Percentiles rank a stretch among this genome's conserved stretches.
These are phyloP conservation scores for Thereva unica DNA, from an alignment of 2,888 invertebrate species.

Conservation along the genomic window DNA sequence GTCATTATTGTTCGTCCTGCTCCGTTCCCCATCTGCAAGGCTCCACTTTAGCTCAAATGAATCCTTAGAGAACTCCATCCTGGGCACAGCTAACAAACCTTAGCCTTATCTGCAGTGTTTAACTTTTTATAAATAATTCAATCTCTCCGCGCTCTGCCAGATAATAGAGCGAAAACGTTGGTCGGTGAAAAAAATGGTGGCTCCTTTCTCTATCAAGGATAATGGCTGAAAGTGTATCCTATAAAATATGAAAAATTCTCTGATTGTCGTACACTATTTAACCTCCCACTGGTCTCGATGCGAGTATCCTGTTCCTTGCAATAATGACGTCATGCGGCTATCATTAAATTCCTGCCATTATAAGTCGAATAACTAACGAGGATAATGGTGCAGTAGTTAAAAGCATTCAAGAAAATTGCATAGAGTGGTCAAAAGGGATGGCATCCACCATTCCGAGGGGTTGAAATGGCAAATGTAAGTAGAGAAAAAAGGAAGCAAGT, in stretches of 20 bases:
- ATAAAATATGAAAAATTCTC: slow-evolving; percentile 29
- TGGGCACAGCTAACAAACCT: slow-evolving; percentile 7
- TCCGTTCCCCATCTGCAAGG: too few species aligned
- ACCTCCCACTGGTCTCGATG: slow-evolving; percentile 3
- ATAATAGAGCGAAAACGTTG: slow-evolving; percentile 13
- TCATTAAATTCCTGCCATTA: slow-evolving; percentile 34
- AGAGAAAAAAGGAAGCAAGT: slow-evolving; percentile 1
- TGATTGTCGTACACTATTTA: slow-evolving; percentile 4
- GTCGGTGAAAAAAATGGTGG: background rate
- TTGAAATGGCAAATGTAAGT: background rate
- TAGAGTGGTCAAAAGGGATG: slow-evolving; percentile 17
- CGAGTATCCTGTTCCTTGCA: slow-evolving; percentile 18
- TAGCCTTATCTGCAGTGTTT: slow-evolving; percentile 4
- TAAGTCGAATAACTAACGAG: slow-evolving; percentile 30
- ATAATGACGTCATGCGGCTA: slow-evolving; percentile 32
- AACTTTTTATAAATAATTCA: slow-evolving; percentile 31
- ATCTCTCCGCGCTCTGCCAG: slow-evolving; percentile 13
- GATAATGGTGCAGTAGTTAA: slow-evolving; percentile 32
- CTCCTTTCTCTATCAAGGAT: background rate
- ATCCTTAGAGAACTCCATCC: background rate
- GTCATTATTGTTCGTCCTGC: too few species aligned
- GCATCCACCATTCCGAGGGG: background rate
- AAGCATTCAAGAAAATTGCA: slow-evolving; percentile 31
- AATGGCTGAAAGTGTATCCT: slow-evolving; percentile 25
- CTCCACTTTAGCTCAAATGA: too few species aligned